Evolutionary conservation across 2,888 invertebrate species (phyloP).

Genomic region (Lamellibrachia columna): DNA sequence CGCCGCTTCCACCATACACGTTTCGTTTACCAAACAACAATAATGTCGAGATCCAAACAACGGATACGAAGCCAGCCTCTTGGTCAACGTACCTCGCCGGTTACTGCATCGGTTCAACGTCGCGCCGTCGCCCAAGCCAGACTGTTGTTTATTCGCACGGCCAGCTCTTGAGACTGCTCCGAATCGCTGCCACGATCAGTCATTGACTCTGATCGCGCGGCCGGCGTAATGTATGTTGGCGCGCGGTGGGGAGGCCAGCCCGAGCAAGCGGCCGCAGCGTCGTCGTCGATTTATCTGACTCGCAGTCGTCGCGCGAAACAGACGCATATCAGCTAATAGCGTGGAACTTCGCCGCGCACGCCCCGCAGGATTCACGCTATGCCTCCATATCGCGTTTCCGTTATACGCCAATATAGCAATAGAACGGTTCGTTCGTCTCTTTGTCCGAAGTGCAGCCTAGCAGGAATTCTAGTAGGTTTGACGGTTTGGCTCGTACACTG

Average conservation of each 20-base stretch:
- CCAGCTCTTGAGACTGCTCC: not conserved
- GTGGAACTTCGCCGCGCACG: not conserved
- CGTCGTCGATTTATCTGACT: not conserved
- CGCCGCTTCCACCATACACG: not conserved
- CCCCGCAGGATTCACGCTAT: not conserved
- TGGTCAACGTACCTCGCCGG: not conserved
- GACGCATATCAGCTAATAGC: conserved; percentile 3
- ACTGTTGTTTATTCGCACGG: not conserved
- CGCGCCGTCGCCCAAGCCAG: not conserved
- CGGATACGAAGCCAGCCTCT: no score
- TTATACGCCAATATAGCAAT: not conserved
- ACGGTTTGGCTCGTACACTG: not conserved
- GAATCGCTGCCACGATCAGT: conserved; percentile 12
- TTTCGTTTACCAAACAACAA: not conserved
- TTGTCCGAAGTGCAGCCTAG: not conserved
- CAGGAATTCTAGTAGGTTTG: not conserved
- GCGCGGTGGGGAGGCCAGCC: not conserved
- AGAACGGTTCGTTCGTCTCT: not conserved
- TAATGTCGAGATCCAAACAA: not conserved
- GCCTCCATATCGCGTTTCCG: not conserved
- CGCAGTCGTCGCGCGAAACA: not conserved
- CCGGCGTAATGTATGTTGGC: not conserved
- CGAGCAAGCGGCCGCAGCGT: not conserved
- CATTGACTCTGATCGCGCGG: not conserved
- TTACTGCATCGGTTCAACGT: not conserved